Base-by-base conservation (phyloP, 1,140 invertebrate species). In the Stegodyphus dumicola region DNA sequence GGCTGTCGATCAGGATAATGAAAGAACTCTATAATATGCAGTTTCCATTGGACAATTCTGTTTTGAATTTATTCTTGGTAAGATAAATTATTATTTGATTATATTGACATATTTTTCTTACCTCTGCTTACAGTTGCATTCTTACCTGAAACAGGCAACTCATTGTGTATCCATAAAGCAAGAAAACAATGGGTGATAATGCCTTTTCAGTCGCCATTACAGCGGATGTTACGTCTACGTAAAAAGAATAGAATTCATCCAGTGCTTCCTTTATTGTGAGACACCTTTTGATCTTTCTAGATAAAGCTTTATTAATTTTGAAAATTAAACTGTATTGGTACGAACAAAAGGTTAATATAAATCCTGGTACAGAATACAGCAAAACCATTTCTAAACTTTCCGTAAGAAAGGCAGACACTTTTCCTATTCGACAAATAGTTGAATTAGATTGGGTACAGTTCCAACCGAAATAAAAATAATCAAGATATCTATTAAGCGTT, bases 71-170 rank as follows among this genome's bases (percentile, higher is more conserved):
- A 33, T 33, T 33, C 33, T 33, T 33, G 33, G 33, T 33, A 33
- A 33, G 1, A 33, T 33, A 33, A 33, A 33, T 33, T 33, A 3
- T 3, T 33, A 33, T 33, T 33, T 33, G 33, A 33, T 33, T 33
- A 33, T 33, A 33, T 33, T 33, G 3, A 33, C 33, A 33, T 33
- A 33, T 33, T 33, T 33, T 33, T 33, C 33, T 33, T 33, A 33
- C 33, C 33, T 33, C 33, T 33, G 3, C 1, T 33, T 33, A 33
- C 33, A 1, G 33, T 33, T 33, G 33, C 33, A 33, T 33, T 33
- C 80, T 65, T 75, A 83, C 80, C 71, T 83, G 80, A 75, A 67
- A 83, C 13, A 83, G 13, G 15, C 70, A 74, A 33, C 80, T 66
- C 15, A 83, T 33, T 48, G 71, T 83, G 11, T 83, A 83, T 6